Evolutionary conservation across 2,888 invertebrate genomes (phyloP).

Genomic region (Pyrrhia umbra): DNA sequence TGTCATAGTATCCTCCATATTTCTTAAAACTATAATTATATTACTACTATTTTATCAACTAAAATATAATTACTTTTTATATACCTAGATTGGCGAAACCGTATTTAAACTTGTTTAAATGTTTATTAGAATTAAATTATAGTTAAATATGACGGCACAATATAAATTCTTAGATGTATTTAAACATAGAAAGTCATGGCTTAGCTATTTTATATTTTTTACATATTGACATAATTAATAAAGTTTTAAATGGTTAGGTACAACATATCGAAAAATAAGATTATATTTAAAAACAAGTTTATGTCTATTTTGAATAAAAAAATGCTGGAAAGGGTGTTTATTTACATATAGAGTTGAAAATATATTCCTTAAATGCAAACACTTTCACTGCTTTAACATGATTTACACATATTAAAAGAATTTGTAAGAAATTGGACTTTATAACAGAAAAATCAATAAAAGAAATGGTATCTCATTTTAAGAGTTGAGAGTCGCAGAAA

Average conservation of each 20-base stretch:
- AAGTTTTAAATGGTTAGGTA: conserved; percentile 19
- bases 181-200: conserved; percentile 44
- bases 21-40: conserved; percentile 32
- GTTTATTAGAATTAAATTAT: conserved; percentile 31
- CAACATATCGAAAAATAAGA: conserved; percentile 10
- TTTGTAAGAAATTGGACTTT: neutral
- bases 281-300: conserved; percentile 5
- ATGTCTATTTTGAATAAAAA: conserved; percentile 14
- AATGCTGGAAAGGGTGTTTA: conserved; percentile 10
- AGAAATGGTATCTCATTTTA: neutral
- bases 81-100: conserved; percentile 20
- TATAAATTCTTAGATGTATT: conserved; percentile 37
- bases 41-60: conserved; percentile 19
- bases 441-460: neutral
- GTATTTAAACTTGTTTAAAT: conserved; percentile 17
- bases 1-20: conserved; percentile 39
- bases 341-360: too few species aligned
- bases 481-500: neutral
- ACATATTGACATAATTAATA: conserved; percentile 19
- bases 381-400: neutral
- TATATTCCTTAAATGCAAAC: too few species aligned
- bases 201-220: conserved; percentile 55
- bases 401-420: neutral
- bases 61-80: conserved; percentile 22
- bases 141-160: conserved; percentile 53